Percentiles rank a stretch among this genome's conserved stretches.
phyloP scores from a whole-genome alignment of 2,113 vertebrate species.

The Barnardius zonarius region DNA sequence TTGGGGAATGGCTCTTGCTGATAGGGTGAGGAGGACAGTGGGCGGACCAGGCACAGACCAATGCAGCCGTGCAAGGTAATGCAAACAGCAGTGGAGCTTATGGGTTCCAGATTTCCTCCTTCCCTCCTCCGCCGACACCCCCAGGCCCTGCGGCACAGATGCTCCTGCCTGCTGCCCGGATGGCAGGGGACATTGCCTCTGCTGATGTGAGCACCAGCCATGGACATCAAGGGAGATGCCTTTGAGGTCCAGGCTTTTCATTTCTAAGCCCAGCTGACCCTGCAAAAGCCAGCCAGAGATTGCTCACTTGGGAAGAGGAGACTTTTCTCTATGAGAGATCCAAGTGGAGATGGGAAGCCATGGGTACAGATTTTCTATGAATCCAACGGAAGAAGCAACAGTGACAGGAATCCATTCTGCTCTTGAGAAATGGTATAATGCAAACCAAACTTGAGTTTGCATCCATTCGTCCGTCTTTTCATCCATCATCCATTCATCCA shows the following conservation, averaged over 20 bases:
- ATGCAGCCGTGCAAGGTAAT: slow-evolving; percentile 75
- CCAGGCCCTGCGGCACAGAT: slow-evolving; percentile 64
- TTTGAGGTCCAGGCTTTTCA: neutral
- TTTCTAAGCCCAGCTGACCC: neutral
- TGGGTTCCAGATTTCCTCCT: slow-evolving; percentile 88
- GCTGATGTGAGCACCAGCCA: neutral
- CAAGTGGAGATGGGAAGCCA: neutral
- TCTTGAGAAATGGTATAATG: neutral
- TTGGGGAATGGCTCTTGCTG: slow-evolving; percentile 53
- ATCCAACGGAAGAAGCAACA: neutral
- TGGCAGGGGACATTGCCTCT: neutral
- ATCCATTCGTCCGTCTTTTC: neutral
- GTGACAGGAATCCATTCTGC: neutral
- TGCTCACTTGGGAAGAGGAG: neutral
- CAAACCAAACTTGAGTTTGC: neutral
- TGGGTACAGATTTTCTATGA: neutral
- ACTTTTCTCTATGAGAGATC: neutral
- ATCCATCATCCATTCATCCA: too few species aligned
- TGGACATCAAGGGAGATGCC: neutral
- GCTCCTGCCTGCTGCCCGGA: slow-evolving; percentile 44
- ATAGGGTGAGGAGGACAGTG: slow-evolving; percentile 63
- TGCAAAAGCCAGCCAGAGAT: neutral
- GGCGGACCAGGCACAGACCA: slow-evolving; percentile 78
- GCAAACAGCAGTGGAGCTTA: slow-evolving; percentile 84
- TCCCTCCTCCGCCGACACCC: slow-evolving; percentile 15